Evolutionary conservation across 1,140 invertebrate genomes (phyloP).

Genomic region (Cydia splendana): DNA sequence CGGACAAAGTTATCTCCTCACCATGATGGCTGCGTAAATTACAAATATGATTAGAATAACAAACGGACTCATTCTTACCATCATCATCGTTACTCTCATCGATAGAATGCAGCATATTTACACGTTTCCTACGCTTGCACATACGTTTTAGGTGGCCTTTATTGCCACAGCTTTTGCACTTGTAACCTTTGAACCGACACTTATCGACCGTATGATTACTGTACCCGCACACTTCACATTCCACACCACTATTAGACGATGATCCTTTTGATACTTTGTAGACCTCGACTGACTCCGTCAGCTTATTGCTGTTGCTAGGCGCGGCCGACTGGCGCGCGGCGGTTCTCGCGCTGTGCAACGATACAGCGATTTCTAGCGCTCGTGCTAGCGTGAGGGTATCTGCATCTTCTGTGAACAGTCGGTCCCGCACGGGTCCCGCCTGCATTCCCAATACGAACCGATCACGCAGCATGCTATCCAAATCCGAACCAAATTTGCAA

Average conservation of each 20-base stretch:
- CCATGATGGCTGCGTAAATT: conserved; percentile 6
- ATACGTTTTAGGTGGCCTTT: conserved; percentile 29
- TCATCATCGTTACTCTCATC: conserved; percentile 26
- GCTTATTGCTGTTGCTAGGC: background rate
- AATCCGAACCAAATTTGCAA: conserved; percentile 1
- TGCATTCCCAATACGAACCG: conserved; percentile 22
- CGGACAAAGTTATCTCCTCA: conserved; percentile 12
- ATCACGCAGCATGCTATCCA: conserved; percentile 20
- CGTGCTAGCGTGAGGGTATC: conserved; percentile 1
- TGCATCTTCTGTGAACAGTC: conserved; percentile 3
- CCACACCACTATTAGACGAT: background rate
- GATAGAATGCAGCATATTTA: conserved; percentile 14
- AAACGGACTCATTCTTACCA: conserved; percentile 1
- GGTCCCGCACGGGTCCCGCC: conserved; percentile 14
- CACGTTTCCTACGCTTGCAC: background rate
- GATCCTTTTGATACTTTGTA: background rate
- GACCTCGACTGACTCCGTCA: background rate
- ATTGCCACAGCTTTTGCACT: conserved; percentile 14
- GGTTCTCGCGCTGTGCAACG: background rate
- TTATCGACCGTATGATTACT: conserved; percentile 25
- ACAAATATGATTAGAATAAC: background rate
- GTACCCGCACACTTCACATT: conserved; percentile 29
- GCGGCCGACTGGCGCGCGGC: background rate
- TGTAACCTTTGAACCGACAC: conserved; percentile 28
- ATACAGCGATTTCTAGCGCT: background rate